Evolutionary conservation across 2,113 vertebrate species (phyloP), one percentile per base, ranked within the genome.

Genomic region (Bubo bubo): DNA sequence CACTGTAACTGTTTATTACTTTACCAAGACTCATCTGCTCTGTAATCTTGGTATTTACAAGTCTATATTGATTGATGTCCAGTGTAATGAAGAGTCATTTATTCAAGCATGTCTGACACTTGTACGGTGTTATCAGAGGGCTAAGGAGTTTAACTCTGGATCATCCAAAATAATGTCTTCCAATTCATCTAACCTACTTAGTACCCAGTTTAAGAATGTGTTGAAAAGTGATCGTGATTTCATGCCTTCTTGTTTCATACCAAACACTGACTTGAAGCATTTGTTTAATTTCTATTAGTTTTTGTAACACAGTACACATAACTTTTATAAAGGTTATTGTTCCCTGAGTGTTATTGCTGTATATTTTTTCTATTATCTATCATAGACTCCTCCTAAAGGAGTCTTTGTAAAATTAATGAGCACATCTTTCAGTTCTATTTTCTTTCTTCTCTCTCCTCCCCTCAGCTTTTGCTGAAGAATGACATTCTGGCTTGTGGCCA

Each of bases 41-140:
- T 90, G 70, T 93, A 85, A 56, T 72, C 86, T 82, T 90, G 80
- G 58, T 63, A 53, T 91, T 91, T 80, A 86, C 83, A 39, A 86
- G 79, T 53, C 23, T 23, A 35, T 86, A 60, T 8, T 86, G 67
- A 92, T 52, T 0, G 0, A 67, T 37, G 39, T 34, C 53, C 39
- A 49, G 16, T 7, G 37, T 49, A 79, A 76, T 27, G 43, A 85
- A 92, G 24, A 86, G 67, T 76, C 20, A 19, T 24, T 94, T 80
- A 73, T 32, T 67, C 24, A 80, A 43, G 50, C 30, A 5, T 14
- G 24, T 55, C 67, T 89, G 71, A 90, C 23, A 32, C 41, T 82
- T 72, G 27, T 4, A 39, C 4, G 1, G 23, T 64, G 10, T 88
- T 86, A 83, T 95, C 79, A 53, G 71, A 1, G 27, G 14, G 15